Evolutionary conservation across 37 sponge, comb jelly and placozoan species (phyloP).

Genomic region (Cladorhizidae sp.): DNA sequence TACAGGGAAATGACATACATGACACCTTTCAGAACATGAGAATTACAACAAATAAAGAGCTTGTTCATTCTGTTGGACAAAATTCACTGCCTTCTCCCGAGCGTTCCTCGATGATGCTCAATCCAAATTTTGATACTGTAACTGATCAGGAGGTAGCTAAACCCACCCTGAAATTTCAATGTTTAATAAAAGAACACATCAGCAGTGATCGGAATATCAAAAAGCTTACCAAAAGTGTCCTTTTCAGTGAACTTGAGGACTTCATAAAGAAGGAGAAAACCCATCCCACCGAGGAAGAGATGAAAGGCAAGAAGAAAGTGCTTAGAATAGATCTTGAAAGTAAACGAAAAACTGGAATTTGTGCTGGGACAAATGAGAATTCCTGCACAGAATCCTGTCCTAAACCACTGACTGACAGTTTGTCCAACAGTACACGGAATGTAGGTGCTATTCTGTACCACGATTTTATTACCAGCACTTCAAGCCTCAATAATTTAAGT

Average conservation of each 20-base stretch:
- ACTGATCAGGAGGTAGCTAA: slow-evolving; percentile 34
- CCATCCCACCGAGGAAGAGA: slow-evolving; percentile 38
- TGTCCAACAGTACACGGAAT: slow-evolving; percentile 14
- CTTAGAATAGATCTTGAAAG: slow-evolving; percentile 48
- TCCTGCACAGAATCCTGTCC: neutral
- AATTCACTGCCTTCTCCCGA: neutral
- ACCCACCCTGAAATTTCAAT: slow-evolving; percentile 34
- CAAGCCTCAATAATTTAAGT: slow-evolving; percentile 50
- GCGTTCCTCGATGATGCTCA: slow-evolving; percentile 30
- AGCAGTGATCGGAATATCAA: neutral
- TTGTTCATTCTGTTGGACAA: too few relatives aligned
- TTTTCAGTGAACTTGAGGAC: slow-evolving; percentile 17
- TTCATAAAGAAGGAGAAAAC: slow-evolving; percentile 7
- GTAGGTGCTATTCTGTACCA: slow-evolving; percentile 36
- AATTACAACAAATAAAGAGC: too few relatives aligned
- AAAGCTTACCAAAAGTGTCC: slow-evolving; percentile 51
- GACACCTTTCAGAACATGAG: too few relatives aligned
- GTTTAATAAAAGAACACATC: neutral
- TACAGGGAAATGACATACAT: too few relatives aligned
- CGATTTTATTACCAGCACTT: slow-evolving; percentile 25
- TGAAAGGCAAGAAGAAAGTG: slow-evolving; percentile 37
- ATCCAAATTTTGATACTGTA: slow-evolving; percentile 34
- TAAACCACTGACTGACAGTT: neutral
- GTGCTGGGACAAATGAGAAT: slow-evolving; percentile 15
- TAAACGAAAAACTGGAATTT: slow-evolving; percentile 33